Conservation (phyloP, 2,113 vertebrate species). For the Atrichornis clamosus region DNA sequence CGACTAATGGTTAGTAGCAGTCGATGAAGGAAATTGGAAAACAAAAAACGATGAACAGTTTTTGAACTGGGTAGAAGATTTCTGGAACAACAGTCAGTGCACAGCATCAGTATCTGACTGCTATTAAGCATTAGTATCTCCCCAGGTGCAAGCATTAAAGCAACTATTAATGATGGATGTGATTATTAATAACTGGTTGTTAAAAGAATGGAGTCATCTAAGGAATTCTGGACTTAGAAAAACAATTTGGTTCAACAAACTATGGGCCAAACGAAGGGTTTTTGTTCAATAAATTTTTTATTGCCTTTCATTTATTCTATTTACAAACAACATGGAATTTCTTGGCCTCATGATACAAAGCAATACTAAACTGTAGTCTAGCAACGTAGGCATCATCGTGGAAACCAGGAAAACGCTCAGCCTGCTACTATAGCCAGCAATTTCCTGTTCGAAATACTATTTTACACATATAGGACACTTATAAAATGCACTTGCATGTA, state of each 20-base stretch:
- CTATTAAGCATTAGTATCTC: constrained; percentile 93
- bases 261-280: constrained; percentile 86
- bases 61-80: constrained; percentile 69
- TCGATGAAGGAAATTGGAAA: constrained; percentile 78
- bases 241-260: constrained; percentile 86
- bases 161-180: constrained; percentile 88
- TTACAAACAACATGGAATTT: constrained; percentile 89
- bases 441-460: constrained; percentile 81
- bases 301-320: constrained; percentile 93
- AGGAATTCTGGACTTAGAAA: constrained; percentile 76
- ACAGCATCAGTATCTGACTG: constrained; percentile 80
- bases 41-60: constrained; percentile 73
- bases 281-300: constrained; percentile 92
- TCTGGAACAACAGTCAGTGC: constrained; percentile 76
- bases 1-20: constrained; percentile 90
- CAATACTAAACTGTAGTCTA: constrained; percentile 84
- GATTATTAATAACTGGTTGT: constrained; percentile 92
- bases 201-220: constrained; percentile 88
- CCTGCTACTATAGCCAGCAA: constrained; percentile 71
- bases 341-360: constrained; percentile 89
- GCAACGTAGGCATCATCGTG: constrained; percentile 79
- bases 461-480: constrained; percentile 88
- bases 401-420: constrained; percentile 76
- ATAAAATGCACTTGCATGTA: constrained; percentile 95
- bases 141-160: constrained; percentile 88